phyloP scores from a whole-genome alignment of 2,888 invertebrate species.

The Drosophila recens region DNA sequence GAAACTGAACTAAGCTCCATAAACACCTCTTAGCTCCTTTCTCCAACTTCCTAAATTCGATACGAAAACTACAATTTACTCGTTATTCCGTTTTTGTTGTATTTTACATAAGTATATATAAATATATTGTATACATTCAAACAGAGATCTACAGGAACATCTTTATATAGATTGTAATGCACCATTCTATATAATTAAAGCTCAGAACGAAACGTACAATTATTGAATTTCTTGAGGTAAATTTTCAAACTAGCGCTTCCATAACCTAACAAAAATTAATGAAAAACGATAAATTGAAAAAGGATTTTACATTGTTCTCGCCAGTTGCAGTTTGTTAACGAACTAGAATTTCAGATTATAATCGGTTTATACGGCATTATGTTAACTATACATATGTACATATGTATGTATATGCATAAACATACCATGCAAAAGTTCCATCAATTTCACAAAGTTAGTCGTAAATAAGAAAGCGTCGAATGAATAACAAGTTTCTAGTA shows the following conservation, averaged over 20 bases:
- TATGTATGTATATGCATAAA: slow-evolving; percentile 4
- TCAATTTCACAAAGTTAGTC: slow-evolving; percentile 5
- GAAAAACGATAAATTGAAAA: slow-evolving; percentile 2
- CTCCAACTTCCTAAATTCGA: slow-evolving; percentile 12
- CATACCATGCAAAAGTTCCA: slow-evolving; percentile 36
- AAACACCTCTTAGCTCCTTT: not conserved
- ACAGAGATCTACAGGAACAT: slow-evolving; percentile 2
- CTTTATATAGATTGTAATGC: slow-evolving; percentile 20
- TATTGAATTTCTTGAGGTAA: slow-evolving; percentile 53
- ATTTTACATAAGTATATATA: slow-evolving; percentile 2
- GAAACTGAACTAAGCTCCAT: slow-evolving; percentile 55
- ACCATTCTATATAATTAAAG: slow-evolving; percentile 20
- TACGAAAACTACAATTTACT: slow-evolving; percentile 1
- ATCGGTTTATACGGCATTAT: slow-evolving; percentile 31
- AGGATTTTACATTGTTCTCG: slow-evolving; percentile 16
- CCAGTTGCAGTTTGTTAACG: slow-evolving; percentile 28
- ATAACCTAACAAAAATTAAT: slow-evolving; percentile 39
- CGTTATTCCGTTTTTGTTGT: slow-evolving; percentile 12
- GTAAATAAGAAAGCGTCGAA: not conserved
- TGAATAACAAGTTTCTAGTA: slow-evolving; percentile 9
- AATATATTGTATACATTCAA: slow-evolving; percentile 20
- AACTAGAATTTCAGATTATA: slow-evolving; percentile 6
- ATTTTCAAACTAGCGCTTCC: slow-evolving; percentile 70
- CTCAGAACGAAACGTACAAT: slow-evolving; percentile 60
- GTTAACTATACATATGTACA: no score